Evolutionary conservation across 2,888 invertebrate species (phyloP), one percentile per base, ranked within the genome.

Genomic region (Harmothoe impar): DNA sequence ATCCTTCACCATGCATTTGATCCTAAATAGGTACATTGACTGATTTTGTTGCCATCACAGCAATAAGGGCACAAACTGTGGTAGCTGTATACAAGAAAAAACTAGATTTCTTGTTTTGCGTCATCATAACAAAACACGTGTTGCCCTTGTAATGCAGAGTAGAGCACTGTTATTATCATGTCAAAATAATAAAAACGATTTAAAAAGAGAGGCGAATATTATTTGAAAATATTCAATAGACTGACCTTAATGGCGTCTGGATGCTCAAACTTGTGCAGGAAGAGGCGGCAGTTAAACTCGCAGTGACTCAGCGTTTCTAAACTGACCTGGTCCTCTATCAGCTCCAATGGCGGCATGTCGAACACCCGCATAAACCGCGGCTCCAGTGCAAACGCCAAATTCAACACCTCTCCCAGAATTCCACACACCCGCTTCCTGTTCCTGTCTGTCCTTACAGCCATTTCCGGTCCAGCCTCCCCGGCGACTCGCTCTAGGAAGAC

Each of bases 201-300:
- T 62, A n/a, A 62, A 62, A n/a, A 12, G 3, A 62, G 3, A n/a
- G 62, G 54, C 10, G 54, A 15, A 52, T 52, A 52, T 10, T 15
- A 17, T 15, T 15, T 15, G 17, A 52, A 10, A 52, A 17, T 52
- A 17, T 15, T 52, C 12, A 15, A 52, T 62, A 12, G 1, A 62
- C 23, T 54, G n/a, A 88, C 88, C 88, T 88, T 23, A 31, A 52
- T 54, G 20, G 54, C 10, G 29, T 88, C 56, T 1, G 88, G 88
- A 52, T 43, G 54, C 23, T 88, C 88, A 23, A 88, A 56, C 31
- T 52, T 31, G 17, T 88, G 51, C 31, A 88, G 20, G 23, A 88
- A 54, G 25, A 88, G 31, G 20, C 88, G 52, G 31, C 88, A 54
- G 56, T 88, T 56, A 31, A 88, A 88, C 29, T 54, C 88, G n/a